Evolutionary conservation across 2,888 invertebrate genomes (phyloP).

Genomic region (Spialia ferax): DNA sequence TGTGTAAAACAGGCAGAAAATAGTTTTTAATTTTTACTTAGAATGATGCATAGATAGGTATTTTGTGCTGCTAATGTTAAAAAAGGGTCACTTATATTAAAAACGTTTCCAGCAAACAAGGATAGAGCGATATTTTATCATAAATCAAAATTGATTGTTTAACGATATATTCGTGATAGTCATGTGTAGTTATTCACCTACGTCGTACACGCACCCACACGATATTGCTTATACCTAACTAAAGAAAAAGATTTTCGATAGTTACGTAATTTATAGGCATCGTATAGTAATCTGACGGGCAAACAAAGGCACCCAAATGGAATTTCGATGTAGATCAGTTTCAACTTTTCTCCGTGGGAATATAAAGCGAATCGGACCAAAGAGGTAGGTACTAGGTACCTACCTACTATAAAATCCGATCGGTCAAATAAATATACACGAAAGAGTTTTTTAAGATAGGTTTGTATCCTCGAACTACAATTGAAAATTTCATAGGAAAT

Average conservation of each 20-base stretch:
- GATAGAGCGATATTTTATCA: neutral
- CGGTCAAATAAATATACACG: conserved; percentile 12
- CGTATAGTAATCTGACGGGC: conserved; percentile 5
- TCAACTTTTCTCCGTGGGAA: conserved; percentile 36
- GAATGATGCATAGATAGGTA: too few species aligned
- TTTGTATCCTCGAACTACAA: neutral
- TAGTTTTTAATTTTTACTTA: too few species aligned
- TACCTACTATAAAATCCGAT: conserved; percentile 34
- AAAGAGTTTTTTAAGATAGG: neutral
- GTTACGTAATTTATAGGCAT: neutral
- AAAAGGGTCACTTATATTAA: too few species aligned
- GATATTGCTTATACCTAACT: neutral
- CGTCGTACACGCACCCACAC: neutral
- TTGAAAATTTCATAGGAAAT: conserved; percentile 8
- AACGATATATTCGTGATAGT: neutral
- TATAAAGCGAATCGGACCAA: conserved; percentile 24
- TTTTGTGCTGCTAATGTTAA: too few species aligned
- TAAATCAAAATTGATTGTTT: neutral
- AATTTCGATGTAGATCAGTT: conserved; percentile 40
- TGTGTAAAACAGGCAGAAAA: too few species aligned
- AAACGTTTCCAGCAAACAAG: neutral
- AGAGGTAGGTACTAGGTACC: neutral
- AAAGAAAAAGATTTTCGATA: neutral
- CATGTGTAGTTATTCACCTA: neutral
- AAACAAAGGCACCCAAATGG: conserved; percentile 42